Base-by-base conservation (phyloP, 2,113 vertebrate species). In the Ptychochromis oligacanthus region DNA sequence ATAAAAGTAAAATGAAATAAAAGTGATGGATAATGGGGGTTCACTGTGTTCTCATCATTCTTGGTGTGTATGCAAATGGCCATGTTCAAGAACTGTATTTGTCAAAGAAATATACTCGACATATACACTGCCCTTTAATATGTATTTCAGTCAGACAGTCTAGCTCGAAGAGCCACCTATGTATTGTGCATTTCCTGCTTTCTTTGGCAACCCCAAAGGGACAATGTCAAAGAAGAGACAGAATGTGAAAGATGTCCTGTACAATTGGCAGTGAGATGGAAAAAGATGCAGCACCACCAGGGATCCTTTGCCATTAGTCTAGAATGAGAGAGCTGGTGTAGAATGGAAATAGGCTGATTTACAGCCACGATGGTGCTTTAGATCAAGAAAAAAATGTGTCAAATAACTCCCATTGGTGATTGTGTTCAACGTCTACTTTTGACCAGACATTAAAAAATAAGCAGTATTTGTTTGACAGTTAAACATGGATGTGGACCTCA, bases 261-360 rank as follows among this genome's bases (percentile, higher is more conserved):
- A 90, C 88, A 92, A 94, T 93, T 92, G 92, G 87, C 90, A 87
- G 89, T 75, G 84, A 91, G 90, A 95, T 92, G 82, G 80, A 88
- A 93, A 92, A 90, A 86, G 87, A 94, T 89, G 87, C 92, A 31
- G 82, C 84, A 84, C 88, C 92, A 91, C 93, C 62, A 89, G 91
- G 93, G 90, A 91, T 88, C 81, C 31, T 81, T 85, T 72, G 85
- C 90, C 86, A 93, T 92, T 92, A 94, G 89, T 87, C 77, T 74
- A 61, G 84, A 92, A 80, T 77, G 76, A 81, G 83, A 79, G 79
- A 89, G 81, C 80, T 88, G 88, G 91, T 88, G 87, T 84, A 49
- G 88, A 93, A 94, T 93, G 81, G 79, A 88, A 93, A 93, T 84
- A 40, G 83, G 75, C 86, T 92, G 82, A 91, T 93, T 94, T 93